A percentile compares a stretch with the other conserved stretches of the same genome.
phyloP scores from a whole-genome alignment of 2,113 vertebrate species.

The Chlorodrepanis virens region DNA sequence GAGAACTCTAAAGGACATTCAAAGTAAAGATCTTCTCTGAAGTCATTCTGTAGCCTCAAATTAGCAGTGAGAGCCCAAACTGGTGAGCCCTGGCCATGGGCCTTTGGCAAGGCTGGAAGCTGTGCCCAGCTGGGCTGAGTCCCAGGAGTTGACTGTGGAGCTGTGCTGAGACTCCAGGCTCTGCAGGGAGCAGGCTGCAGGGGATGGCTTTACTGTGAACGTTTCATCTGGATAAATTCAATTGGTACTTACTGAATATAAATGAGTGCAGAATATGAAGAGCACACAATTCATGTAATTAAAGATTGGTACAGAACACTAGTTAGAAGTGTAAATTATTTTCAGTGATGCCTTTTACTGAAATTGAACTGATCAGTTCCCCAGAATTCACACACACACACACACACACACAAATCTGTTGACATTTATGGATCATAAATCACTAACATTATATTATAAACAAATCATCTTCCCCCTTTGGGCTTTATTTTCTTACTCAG shows the following conservation, averaged over 20 bases:
- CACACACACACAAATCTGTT: background rate
- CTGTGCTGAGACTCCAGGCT: background rate
- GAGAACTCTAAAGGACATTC: background rate
- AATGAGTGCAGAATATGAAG: background rate
- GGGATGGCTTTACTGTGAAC: background rate
- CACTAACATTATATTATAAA: constrained; percentile 25
- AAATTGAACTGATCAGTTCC: background rate
- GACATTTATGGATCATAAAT: constrained; percentile 52
- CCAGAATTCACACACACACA: background rate
- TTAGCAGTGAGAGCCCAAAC: background rate
- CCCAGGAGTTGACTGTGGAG: background rate
- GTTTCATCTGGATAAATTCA: background rate
- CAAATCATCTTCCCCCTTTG: background rate
- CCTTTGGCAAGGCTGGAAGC: background rate
- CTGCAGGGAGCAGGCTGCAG: background rate
- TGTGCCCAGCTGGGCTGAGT: background rate
- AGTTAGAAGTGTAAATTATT: background rate
- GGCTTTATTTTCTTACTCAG: constrained; percentile 38
- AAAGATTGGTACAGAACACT: background rate
- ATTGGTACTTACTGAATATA: background rate
- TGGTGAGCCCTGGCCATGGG: background rate
- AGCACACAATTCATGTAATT: background rate
- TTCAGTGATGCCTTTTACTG: background rate
- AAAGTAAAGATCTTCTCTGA: background rate
- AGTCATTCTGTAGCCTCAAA: background rate